Evolutionary conservation across 2,888 invertebrate species (phyloP).

Genomic region (Lasioglossum lativentre): DNA sequence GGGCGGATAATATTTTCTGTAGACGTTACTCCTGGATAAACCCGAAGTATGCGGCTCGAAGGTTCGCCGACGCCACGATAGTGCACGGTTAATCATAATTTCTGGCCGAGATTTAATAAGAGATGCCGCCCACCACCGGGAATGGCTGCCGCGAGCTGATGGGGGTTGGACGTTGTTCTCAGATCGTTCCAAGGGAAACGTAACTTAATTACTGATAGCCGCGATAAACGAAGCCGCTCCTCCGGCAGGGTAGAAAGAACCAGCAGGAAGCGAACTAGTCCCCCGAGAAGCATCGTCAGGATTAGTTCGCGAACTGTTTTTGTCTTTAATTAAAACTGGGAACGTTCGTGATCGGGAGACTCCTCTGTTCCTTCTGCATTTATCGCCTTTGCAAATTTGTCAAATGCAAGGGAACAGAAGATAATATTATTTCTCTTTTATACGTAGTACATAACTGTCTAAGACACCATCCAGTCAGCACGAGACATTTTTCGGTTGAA

Average conservation of each 20-base stretch:
- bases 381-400: background rate
- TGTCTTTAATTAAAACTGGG: background rate
- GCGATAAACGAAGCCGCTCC: constrained; percentile 63
- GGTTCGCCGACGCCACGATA: constrained; percentile 57
- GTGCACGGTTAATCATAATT: constrained; percentile 68
- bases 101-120: constrained; percentile 76
- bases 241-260: background rate
- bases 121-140: constrained; percentile 65
- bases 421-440: background rate
- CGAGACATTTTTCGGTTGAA: no score
- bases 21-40: constrained; percentile 48
- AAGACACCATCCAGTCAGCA: no score
- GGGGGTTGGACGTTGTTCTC: constrained; percentile 47
- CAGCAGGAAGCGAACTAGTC: background rate
- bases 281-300: background rate
- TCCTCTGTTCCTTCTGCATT: background rate
- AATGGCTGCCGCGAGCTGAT: constrained; percentile 62
- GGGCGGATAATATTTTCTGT: constrained; percentile 41
- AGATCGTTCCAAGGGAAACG: constrained; percentile 63
- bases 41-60: constrained; percentile 33
- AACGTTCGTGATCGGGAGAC: background rate
- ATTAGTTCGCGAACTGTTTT: background rate
- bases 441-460: no score
- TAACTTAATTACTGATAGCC: constrained; percentile 77
- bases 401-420: background rate